A percentile compares a stretch with the other conserved stretches of the same genome.
These are phyloP conservation scores for Trinectes maculatus DNA, from an alignment of 2,113 vertebrate genomes.

Conservation along the genomic window DNA sequence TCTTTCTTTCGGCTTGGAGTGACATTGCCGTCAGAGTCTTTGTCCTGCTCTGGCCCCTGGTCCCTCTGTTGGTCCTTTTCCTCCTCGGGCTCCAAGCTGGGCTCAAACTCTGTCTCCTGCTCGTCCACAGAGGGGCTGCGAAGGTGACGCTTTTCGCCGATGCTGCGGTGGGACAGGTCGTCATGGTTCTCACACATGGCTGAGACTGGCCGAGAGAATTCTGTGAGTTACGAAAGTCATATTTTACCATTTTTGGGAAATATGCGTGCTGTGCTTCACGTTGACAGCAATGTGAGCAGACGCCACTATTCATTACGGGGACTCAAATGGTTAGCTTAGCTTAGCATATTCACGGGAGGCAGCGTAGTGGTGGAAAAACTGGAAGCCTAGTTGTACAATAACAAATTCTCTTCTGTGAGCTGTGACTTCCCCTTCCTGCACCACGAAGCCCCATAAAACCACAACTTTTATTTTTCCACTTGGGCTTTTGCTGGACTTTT, in stretches of 20 bases:
- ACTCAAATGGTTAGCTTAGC: not conserved
- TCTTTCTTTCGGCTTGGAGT: conserved; percentile 94
- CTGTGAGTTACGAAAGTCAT: conserved; percentile 61
- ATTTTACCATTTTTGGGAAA: not conserved
- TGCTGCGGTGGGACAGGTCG: conserved; percentile 73
- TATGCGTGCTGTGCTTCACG: too few relatives aligned
- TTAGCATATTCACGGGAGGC: not conserved
- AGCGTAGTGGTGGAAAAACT: not conserved
- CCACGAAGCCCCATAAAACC: not conserved
- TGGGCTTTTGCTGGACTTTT: not conserved
- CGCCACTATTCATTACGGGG: not conserved
- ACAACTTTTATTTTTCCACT: not conserved
- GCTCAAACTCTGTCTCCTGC: conserved; percentile 75
- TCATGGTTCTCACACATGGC: conserved; percentile 92
- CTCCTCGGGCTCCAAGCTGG: conserved; percentile 79
- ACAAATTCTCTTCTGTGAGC: not conserved
- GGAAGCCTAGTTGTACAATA: not conserved
- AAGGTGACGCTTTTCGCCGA: conserved; percentile 62
- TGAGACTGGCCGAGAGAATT: conserved; percentile 91
- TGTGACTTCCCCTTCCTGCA: not conserved
- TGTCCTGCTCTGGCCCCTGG: conserved; percentile 61
- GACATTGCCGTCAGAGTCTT: conserved; percentile 61
- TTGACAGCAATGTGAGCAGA: not conserved
- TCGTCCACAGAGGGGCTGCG: conserved; percentile 77
- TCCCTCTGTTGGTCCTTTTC: conserved; percentile 79